A percentile compares a stretch with the other conserved stretches of the same genome.
phyloP scores from a whole-genome alignment of 2,113 vertebrate species.

The Xenus cinereus region DNA sequence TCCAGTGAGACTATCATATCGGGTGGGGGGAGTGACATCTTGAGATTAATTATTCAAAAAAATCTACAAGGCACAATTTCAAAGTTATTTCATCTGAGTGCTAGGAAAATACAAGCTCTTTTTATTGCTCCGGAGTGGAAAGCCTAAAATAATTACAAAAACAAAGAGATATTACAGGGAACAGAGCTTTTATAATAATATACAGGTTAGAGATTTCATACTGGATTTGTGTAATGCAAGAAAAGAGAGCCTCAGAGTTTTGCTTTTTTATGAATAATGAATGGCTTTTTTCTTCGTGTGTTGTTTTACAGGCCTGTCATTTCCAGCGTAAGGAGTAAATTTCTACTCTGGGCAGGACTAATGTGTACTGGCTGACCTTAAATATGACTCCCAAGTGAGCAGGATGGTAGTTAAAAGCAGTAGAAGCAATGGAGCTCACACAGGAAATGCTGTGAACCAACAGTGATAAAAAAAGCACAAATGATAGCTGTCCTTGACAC shows the following conservation, averaged over 20 bases:
- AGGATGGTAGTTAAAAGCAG: slow-evolving; percentile 64
- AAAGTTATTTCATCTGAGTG: background rate
- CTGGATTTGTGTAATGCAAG: background rate
- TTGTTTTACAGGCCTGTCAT: slow-evolving; percentile 65
- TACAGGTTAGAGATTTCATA: slow-evolving; percentile 7
- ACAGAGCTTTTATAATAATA: background rate
- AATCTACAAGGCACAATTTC: slow-evolving; percentile 1
- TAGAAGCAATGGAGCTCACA: slow-evolving; percentile 29
- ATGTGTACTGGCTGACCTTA: slow-evolving; percentile 66
- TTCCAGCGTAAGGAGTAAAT: slow-evolving; percentile 59
- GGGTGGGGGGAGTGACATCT: background rate
- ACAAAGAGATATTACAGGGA: background rate
- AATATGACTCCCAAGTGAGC: slow-evolving; percentile 58
- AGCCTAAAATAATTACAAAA: slow-evolving; percentile 60
- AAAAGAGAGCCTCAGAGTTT: background rate
- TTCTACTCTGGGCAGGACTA: slow-evolving; percentile 66
- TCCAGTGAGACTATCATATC: background rate
- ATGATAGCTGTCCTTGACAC: slow-evolving; percentile 46
- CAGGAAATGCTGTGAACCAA: background rate
- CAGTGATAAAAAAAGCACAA: slow-evolving; percentile 5
- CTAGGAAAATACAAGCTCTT: slow-evolving; percentile 36
- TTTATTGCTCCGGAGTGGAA: slow-evolving; percentile 28
- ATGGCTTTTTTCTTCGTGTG: slow-evolving; percentile 22
- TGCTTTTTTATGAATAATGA: slow-evolving; percentile 67
- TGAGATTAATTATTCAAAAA: slow-evolving; percentile 20